Percentiles rank a stretch among this genome's conserved stretches.
phyloP scores from a whole-genome alignment of 1,140 invertebrate species.

The Pseudoatta argentina region DNA sequence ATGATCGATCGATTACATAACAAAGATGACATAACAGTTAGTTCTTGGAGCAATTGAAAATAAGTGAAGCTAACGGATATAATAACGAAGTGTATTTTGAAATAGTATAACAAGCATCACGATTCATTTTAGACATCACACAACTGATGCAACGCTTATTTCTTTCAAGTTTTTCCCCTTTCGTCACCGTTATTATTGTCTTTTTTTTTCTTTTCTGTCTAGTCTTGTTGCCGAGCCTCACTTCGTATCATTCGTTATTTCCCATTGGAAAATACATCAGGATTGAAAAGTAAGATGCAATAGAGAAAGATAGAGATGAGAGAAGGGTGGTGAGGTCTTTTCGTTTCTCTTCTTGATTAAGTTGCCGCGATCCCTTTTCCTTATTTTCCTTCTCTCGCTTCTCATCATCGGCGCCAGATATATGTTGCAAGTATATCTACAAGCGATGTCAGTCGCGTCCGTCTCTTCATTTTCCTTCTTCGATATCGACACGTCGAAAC shows the following conservation, averaged over 20 bases:
- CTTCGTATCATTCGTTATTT: conserved; percentile 64
- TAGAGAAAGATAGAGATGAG: neutral
- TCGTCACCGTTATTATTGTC: neutral
- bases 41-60: conserved; percentile 8
- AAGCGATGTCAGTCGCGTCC: conserved; percentile 4
- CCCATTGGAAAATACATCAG: conserved; percentile 12
- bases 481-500: conserved; percentile 21
- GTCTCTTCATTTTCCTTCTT: conserved; percentile 28
- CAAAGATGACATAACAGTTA: neutral
- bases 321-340: conserved; percentile 23
- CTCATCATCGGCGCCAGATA: conserved; percentile 51
- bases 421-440: conserved; percentile 15
- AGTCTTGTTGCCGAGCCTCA: conserved; percentile 17
- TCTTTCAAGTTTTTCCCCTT: neutral
- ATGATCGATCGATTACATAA: conserved; percentile 4
- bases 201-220: conserved; percentile 28
- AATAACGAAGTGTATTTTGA: neutral
- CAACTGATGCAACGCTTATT: conserved; percentile 19
- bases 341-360: conserved; percentile 67
- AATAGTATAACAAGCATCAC: neutral
- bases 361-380: neutral
- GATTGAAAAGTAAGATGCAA: conserved; percentile 30
- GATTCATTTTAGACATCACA: conserved; percentile 49
- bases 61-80: conserved; percentile 48
- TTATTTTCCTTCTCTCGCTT: conserved; percentile 39